phyloP scores from a whole-genome alignment of 1,140 invertebrate species.

The Aethina tumida region DNA sequence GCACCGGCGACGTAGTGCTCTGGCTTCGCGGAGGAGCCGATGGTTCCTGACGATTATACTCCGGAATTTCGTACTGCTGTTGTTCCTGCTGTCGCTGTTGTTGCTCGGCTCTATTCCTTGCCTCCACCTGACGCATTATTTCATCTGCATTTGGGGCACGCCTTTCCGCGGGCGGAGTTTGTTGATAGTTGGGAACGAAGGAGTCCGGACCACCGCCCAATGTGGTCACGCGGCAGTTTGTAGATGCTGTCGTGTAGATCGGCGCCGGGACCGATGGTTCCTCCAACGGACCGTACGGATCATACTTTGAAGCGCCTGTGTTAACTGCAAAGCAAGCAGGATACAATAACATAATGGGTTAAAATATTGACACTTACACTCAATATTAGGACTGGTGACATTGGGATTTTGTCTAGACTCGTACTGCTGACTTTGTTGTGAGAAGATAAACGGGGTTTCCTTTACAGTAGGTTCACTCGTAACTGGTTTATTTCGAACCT shows the following conservation, averaged over 20 bases:
- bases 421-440: too few relatives aligned
- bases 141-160: not conserved
- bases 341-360: not conserved
- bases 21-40: too few relatives aligned
- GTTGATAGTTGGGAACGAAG: slow-evolving; percentile 22
- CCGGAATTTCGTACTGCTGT: slow-evolving; percentile 9
- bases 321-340: not conserved
- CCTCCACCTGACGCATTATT: not conserved
- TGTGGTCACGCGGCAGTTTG: too few relatives aligned
- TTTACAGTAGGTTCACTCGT: too few relatives aligned
- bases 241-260: too few relatives aligned
- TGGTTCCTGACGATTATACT: too few relatives aligned
- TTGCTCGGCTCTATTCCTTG: not conserved
- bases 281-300: slow-evolving; percentile 1
- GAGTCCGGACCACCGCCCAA: too few relatives aligned
- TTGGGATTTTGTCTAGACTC: too few relatives aligned
- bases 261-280: too few relatives aligned
- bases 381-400: not conserved
- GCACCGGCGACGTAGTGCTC: slow-evolving; percentile 14
- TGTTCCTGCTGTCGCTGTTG: slow-evolving; percentile 2
- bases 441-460: too few relatives aligned
- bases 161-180: slow-evolving; percentile 13
- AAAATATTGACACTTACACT: not conserved
- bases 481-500: too few relatives aligned
- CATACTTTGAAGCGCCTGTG: not conserved